Conservation (phyloP, 2,888 invertebrate genomes). For the Galerucella pusilla region DNA sequence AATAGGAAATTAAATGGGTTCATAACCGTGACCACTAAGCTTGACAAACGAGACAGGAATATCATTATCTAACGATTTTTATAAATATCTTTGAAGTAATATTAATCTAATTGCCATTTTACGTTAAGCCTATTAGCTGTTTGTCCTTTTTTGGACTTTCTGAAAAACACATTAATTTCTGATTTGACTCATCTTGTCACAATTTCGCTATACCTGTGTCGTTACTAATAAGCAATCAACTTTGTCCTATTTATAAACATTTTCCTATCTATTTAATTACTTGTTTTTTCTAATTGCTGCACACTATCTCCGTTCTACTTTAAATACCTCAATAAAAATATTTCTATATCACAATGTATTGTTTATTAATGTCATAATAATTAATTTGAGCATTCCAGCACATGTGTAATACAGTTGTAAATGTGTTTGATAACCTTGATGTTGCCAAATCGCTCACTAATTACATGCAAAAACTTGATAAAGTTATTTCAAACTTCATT, state of each 20-base stretch:
- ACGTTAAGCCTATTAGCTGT: not conserved
- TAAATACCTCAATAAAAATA: not conserved
- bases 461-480: too few species aligned
- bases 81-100: not conserved
- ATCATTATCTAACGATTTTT: not conserved
- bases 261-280: not conserved
- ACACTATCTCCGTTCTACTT: not conserved
- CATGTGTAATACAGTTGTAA: not conserved
- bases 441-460: too few species aligned
- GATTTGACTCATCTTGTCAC: too few species aligned
- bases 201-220: too few species aligned
- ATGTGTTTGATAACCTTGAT: too few species aligned
- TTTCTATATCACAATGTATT: not conserved
- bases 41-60: not conserved
- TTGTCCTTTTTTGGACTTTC: not conserved
- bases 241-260: not conserved
- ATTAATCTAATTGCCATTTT: not conserved
- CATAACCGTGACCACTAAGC: not conserved
- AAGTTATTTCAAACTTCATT: too few species aligned
- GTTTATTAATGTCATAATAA: not conserved
- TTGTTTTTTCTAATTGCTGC: not conserved
- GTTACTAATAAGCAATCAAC: not conserved
- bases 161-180: too few species aligned
- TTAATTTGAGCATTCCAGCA: not conserved
- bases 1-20: slow-evolving; percentile 4